Evolutionary conservation across 2,797 vertebrate species (phyloP).

Genomic region (Anguilla obscura): DNA sequence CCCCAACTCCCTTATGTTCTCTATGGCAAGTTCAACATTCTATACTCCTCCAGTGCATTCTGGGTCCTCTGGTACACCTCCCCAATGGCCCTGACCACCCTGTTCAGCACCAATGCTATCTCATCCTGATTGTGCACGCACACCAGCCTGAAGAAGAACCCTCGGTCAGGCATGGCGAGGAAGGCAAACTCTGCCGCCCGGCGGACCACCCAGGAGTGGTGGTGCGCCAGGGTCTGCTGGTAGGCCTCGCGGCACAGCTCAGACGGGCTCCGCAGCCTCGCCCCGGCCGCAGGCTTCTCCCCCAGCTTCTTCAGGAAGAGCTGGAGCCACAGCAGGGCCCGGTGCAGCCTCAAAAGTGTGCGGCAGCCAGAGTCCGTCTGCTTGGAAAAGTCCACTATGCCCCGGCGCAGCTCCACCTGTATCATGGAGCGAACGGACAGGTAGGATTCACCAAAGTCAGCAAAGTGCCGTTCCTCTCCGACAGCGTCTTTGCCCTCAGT

Average conservation of each 20-base stretch:
- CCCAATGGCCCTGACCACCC: constrained; percentile 64
- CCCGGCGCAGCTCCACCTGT: constrained; percentile 64
- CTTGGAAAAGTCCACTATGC: constrained; percentile 69
- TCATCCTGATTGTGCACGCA: constrained; percentile 71
- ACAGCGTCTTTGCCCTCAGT: background rate
- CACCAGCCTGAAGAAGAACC: constrained; percentile 73
- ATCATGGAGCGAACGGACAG: constrained; percentile 78
- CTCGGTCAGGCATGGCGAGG: constrained; percentile 76
- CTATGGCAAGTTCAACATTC: constrained; percentile 80
- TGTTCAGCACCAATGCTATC: constrained; percentile 59
- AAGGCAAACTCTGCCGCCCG: constrained; percentile 79
- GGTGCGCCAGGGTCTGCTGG: constrained; percentile 67
- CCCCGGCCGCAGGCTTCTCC: constrained; percentile 49
- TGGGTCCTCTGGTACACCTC: constrained; percentile 79
- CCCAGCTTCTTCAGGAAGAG: constrained; percentile 78
- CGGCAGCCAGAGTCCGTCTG: constrained; percentile 74
- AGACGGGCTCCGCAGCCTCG: constrained; percentile 64
- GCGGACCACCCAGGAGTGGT: constrained; percentile 82
- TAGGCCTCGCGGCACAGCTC: constrained; percentile 81
- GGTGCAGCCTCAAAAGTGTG: constrained; percentile 80
- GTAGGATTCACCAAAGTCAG: constrained; percentile 58
- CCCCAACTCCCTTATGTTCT: background rate
- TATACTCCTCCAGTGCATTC: constrained; percentile 64
- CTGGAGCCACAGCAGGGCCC: constrained; percentile 82
- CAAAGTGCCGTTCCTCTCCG: background rate